These are phyloP conservation scores for Mergus octosetaceus DNA, from an alignment of 2,797 vertebrate genomes.

Conservation along the genomic window DNA sequence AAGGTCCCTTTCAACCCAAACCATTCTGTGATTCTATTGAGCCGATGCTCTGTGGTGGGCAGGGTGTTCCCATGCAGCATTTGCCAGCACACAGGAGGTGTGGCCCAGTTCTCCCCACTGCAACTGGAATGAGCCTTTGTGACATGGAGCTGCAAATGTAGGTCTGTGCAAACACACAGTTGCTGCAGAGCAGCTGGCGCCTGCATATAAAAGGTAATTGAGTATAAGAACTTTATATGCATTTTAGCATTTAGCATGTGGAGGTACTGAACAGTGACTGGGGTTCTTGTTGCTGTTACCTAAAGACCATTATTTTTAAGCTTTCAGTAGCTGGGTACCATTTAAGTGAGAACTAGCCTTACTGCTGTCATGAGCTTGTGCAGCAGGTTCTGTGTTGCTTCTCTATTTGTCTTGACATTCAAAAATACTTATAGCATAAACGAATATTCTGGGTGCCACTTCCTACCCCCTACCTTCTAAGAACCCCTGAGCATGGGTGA, in stretches of 20 bases:
- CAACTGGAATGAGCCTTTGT: not conserved
- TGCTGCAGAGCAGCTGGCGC: not conserved
- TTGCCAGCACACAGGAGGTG: fast-evolving
- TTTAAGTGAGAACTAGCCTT: not conserved
- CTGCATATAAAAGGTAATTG: not conserved
- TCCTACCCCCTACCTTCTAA: not conserved
- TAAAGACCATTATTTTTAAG: not conserved
- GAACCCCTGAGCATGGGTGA: not conserved
- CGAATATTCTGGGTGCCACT: not conserved
- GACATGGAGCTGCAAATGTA: not conserved
- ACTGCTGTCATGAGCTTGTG: not conserved
- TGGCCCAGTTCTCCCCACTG: fast-evolving
- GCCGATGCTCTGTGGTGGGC: fast-evolving
- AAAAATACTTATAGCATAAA: not conserved
- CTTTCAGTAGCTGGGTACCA: not conserved
- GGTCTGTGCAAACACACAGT: not conserved
- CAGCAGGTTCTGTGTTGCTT: not conserved
- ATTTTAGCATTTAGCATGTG: not conserved
- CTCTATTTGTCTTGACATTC: not conserved
- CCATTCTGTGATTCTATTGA: not conserved
- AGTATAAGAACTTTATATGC: not conserved
- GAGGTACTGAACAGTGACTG: not conserved
- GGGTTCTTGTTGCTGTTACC: not conserved
- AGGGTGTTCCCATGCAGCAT: not conserved
- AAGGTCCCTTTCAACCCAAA: too few relatives aligned